Base-by-base conservation (phyloP, 2,113 vertebrate species). In the Mus spicilegus region DNA sequence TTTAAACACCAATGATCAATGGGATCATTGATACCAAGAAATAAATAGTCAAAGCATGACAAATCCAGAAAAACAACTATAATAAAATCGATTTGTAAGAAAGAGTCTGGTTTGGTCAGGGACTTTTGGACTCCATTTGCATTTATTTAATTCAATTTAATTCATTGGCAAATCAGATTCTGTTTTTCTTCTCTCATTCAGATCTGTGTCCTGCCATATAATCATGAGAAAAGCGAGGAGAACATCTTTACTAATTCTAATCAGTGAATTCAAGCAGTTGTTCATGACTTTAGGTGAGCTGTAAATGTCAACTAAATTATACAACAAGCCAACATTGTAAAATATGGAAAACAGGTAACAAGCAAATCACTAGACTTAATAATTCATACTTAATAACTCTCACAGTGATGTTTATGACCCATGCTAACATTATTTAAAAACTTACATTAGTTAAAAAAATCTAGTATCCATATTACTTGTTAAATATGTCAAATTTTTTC, bases 401-500 rank as follows among this genome's bases (percentile, higher is more conserved):
- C 56, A 58, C 13, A 26, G n/a, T 86, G 58, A 78, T 72, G 0
- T 80, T 75, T 70, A 49, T 51, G 1, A 67, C 10, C 7, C 2
- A 65, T 67, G 19, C 1, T 51, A 93, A 63, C 39, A 22, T 86
- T 46, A 70, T 75, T 51, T 39, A 30, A 90, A 30, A 92, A 86
- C 4, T 91, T 82, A 89, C 26, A 20, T 63, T 86, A 87, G 26
- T 3, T 67, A 33, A n/a, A 39, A 61, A 54, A 22, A 49, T 69
- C 1, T 58, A 72, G 16, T 56, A n/a, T 77, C 19, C 13, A 58
- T 67, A 80, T 42, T 76, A 42, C 3, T n/a, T 95, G 17, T 72
- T 95, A 58, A 51, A 63, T 61, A 51, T 39, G n/a, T 17, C 75
- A 80, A 75, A 93, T 70, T 92, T 92, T 89, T 87, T 93, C 90